Percentiles rank a stretch among this genome's conserved stretches.
These are phyloP conservation scores for Salticus scenicus DNA, from an alignment of 2,888 invertebrate species.

Conservation along the genomic window DNA sequence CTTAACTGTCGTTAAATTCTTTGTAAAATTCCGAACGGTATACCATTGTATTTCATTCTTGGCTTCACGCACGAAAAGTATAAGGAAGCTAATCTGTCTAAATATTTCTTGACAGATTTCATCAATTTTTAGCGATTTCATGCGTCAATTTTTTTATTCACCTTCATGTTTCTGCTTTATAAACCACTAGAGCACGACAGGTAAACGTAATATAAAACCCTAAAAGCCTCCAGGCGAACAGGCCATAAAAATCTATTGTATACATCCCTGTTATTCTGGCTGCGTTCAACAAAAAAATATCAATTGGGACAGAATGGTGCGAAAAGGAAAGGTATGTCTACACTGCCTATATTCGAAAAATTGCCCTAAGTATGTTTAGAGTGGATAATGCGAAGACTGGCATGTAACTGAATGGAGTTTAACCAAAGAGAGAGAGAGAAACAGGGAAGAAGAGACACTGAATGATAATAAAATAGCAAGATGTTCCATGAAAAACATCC, in stretches of 20 bases:
- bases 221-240: no score
- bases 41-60: no score
- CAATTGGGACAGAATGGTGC: not conserved
- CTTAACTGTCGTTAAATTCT: no score
- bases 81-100: no score
- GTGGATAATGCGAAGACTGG: slow-evolving; percentile 33
- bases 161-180: no score
- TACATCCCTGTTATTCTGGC: not conserved
- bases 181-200: no score
- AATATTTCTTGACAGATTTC: no score
- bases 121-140: no score
- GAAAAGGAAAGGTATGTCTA: not conserved
- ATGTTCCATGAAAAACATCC: slow-evolving; percentile 24
- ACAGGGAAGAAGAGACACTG: slow-evolving; percentile 1
- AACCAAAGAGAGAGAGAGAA: not conserved
- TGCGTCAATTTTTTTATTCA: no score
- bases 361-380: slow-evolving; percentile 20
- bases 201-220: no score
- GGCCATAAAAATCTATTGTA: not conserved
- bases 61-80: no score
- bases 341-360: slow-evolving; percentile 25
- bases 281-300: not conserved
- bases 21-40: no score
- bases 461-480: slow-evolving; percentile 32
- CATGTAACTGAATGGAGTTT: slow-evolving; percentile 13